Conservation (phyloP, 2,113 vertebrate genomes). For the Apodemus speciosus region DNA sequence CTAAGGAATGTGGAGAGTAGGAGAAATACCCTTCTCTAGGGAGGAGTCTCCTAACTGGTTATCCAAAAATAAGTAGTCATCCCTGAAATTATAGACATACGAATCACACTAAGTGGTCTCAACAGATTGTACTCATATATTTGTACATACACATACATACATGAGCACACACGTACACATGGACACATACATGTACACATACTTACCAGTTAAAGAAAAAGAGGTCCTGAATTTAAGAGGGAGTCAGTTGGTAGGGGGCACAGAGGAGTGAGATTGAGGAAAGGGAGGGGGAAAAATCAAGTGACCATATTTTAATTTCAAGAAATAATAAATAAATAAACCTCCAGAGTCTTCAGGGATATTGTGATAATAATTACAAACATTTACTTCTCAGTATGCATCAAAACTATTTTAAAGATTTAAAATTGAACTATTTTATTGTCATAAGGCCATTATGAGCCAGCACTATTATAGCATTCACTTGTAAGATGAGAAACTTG, state of each 20-base stretch:
- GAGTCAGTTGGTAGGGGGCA: background rate
- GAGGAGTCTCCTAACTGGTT: background rate
- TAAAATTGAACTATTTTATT: conserved; percentile 30
- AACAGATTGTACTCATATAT: background rate
- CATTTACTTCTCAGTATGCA: background rate
- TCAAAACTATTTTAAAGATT: conserved; percentile 5
- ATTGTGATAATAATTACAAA: conserved; percentile 17
- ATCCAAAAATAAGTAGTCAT: background rate
- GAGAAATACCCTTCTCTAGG: background rate
- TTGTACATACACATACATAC: background rate
- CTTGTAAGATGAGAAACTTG: conserved; percentile 12
- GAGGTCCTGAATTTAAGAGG: background rate
- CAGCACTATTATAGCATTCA: background rate
- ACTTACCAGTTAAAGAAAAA: background rate
- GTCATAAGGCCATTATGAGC: background rate
- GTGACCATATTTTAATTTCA: background rate
- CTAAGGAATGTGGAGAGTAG: background rate
- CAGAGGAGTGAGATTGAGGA: background rate
- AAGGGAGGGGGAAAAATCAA: background rate
- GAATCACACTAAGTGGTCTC: no score
- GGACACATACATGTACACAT: background rate
- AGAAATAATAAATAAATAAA: background rate
- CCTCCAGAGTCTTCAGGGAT: background rate
- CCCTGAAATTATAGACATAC: background rate
- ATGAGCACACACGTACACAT: background rate